Percentiles rank a stretch among this genome's conserved stretches.
phyloP scores from a whole-genome alignment of 2,797 vertebrate species.

The Pristis pectinata region DNA sequence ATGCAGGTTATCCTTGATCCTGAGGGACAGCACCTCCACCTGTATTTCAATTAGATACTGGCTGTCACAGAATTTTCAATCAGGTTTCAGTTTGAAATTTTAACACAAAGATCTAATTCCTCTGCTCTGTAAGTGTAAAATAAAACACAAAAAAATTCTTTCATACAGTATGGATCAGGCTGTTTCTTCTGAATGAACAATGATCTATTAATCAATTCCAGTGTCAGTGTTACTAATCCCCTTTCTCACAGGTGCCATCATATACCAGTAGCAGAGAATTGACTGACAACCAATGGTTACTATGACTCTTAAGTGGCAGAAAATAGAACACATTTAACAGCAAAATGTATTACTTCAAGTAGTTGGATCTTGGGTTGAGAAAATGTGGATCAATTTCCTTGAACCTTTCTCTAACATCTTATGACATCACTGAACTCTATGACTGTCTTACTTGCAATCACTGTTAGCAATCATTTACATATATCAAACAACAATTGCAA shows the following conservation, averaged over 20 bases:
- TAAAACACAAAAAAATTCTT: neutral
- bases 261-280: neutral
- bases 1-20: no score
- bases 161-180: neutral
- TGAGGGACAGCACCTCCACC: neutral
- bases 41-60: neutral
- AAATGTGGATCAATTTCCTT: neutral
- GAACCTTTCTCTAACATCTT: neutral
- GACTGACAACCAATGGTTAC: neutral
- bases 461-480: neutral
- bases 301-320: no score
- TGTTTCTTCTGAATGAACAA: neutral
- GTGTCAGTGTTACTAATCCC: neutral
- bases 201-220: neutral
- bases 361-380: neutral
- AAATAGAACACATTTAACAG: neutral
- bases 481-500: neutral
- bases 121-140: neutral
- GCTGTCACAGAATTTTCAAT: neutral
- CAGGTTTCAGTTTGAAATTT: neutral
- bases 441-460: neutral
- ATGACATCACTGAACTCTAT: neutral
- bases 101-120: neutral
- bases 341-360: neutral
- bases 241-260: neutral